Evolutionary conservation across 35 echinoderm and acorn worm genomes (phyloP).

Genomic region (Eucidaris tribuloides): DNA sequence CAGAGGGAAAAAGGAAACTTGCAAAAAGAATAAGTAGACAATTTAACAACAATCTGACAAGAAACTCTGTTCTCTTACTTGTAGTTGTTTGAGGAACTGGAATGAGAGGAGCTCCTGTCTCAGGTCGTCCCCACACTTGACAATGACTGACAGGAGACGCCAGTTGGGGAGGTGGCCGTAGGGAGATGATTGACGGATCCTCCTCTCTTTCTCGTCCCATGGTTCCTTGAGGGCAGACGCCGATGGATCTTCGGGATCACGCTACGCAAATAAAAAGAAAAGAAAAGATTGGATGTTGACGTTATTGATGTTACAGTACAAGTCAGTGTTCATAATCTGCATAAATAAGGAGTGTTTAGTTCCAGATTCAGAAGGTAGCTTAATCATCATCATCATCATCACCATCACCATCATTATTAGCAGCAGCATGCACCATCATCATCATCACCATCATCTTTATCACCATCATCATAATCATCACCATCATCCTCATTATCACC

Average conservation of each 20-base stretch:
- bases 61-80: no score
- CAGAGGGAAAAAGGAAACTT: no score
- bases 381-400: not conserved
- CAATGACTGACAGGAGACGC: conserved; percentile 85
- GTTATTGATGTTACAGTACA: no score
- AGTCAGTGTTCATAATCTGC: no score
- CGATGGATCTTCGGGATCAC: conserved; percentile 91
- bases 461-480: not conserved
- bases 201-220: conserved; percentile 84
- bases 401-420: not conserved
- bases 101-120: conserved; percentile 83
- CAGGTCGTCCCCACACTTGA: conserved; percentile 96
- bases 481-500: not conserved
- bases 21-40: no score
- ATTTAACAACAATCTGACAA: no score
- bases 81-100: conserved; percentile 90
- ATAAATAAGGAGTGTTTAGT: no score
- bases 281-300: no score
- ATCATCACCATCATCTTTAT: no score
- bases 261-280: no score
- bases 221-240: conserved; percentile 95
- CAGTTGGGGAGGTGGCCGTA: conserved; percentile 97
- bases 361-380: no score
- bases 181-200: conserved; percentile 83
- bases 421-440: no score